phyloP scores from a whole-genome alignment of 2,797 vertebrate species.

The Neosilurus hyrtlii region DNA sequence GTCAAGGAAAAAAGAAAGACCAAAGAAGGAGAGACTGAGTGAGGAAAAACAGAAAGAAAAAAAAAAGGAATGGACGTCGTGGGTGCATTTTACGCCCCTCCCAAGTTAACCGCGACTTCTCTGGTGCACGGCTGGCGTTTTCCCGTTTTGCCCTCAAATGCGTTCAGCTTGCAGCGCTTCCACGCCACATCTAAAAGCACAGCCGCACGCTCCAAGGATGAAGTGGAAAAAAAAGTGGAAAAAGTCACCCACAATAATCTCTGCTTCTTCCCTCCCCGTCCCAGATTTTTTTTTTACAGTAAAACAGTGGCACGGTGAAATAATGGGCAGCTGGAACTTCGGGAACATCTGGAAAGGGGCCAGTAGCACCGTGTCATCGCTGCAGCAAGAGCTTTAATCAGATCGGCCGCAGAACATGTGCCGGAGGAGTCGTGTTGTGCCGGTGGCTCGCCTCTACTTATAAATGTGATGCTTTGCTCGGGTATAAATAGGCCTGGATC shows the following conservation, averaged over 20 bases:
- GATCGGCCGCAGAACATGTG: constrained; percentile 74
- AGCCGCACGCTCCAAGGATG: constrained; percentile 64
- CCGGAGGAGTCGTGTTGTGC: constrained; percentile 76
- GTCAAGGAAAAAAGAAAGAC: neutral
- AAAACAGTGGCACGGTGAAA: constrained; percentile 69
- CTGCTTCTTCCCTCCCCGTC: constrained; percentile 57
- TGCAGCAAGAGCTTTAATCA: constrained; percentile 80
- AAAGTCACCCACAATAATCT: constrained; percentile 75
- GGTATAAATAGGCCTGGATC: constrained; percentile 69
- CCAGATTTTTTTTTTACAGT: constrained; percentile 71
- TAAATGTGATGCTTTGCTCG: constrained; percentile 60
- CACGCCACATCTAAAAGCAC: constrained; percentile 80
- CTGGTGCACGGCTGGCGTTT: constrained; percentile 71
- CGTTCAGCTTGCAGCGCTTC: constrained; percentile 78
- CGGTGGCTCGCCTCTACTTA: constrained; percentile 75
- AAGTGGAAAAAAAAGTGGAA: constrained; percentile 70
- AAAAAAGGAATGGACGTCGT: constrained; percentile 66
- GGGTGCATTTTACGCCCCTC: constrained; percentile 74
- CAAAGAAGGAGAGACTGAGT: neutral
- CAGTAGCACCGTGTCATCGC: constrained; percentile 73
- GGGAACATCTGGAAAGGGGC: constrained; percentile 67
- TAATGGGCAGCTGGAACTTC: constrained; percentile 72
- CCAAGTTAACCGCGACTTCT: constrained; percentile 72
- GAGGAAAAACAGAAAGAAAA: neutral
- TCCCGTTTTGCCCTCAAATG: constrained; percentile 76